Conservation (phyloP, 1,140 invertebrate species). For the Trichonephila clavata region DNA sequence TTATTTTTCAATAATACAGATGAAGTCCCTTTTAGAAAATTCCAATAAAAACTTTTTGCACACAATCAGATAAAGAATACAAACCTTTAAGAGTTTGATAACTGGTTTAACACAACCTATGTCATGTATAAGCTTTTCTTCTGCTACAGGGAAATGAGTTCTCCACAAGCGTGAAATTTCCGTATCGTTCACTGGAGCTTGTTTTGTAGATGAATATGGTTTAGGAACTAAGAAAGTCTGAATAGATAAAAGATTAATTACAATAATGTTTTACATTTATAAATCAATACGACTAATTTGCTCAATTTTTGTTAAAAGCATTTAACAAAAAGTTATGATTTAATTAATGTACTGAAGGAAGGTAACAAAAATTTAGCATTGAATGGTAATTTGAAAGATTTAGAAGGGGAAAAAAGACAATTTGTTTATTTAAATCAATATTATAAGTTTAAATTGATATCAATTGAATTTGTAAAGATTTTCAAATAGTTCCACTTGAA, state of each 20-base stretch:
- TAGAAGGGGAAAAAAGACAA: too few species aligned
- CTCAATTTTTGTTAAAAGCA: neutral
- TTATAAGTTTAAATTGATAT: too few species aligned
- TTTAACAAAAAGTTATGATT: neutral
- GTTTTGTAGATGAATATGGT: conserved; percentile 35
- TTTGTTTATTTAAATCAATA: too few species aligned
- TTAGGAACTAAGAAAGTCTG: conserved; percentile 64
- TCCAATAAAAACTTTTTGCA: neutral
- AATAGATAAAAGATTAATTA: neutral
- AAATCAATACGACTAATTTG: neutral
- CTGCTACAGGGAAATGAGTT: conserved; percentile 67
- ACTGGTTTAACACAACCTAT: conserved; percentile 69
- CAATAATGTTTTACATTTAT: neutral
- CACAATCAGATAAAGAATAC: neutral
- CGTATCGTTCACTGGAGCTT: conserved; percentile 33
- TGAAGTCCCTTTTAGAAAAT: too few species aligned
- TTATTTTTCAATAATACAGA: too few species aligned
- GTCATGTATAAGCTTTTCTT: conserved; percentile 57
- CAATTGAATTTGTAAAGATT: too few species aligned
- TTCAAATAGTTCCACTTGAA: too few species aligned
- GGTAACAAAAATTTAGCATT: too few species aligned
- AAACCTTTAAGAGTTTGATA: conserved; percentile 74
- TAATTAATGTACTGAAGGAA: too few species aligned
- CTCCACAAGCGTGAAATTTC: conserved; percentile 53
- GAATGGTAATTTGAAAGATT: too few species aligned